Conservation (phyloP, 2,888 invertebrate species). For the Drosophila ezoana region DNA sequence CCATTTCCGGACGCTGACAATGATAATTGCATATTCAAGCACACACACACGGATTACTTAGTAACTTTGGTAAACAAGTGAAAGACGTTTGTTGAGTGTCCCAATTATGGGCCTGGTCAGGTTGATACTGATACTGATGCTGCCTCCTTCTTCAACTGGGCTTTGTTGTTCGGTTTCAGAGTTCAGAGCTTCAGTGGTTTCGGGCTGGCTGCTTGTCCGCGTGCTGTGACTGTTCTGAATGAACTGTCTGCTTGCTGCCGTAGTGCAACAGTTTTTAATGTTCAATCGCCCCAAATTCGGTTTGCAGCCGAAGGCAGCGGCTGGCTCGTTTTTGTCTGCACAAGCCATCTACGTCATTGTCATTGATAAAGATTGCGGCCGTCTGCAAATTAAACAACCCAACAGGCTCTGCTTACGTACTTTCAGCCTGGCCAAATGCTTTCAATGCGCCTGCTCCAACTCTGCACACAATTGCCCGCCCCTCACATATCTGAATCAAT, state of each 20-base stretch:
- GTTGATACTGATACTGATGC: not conserved
- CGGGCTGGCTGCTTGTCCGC: constrained; percentile 55
- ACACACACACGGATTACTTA: constrained; percentile 15
- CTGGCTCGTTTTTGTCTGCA: constrained; percentile 24
- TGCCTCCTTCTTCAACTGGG: constrained; percentile 10
- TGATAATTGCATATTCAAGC: constrained; percentile 53
- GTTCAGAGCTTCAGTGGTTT: constrained; percentile 1
- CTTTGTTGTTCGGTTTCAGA: constrained; percentile 14
- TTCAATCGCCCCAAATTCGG: constrained; percentile 76
- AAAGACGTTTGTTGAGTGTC: constrained; percentile 31
- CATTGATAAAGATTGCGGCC: constrained; percentile 74
- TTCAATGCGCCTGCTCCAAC: constrained; percentile 60
- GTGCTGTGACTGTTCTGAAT: constrained; percentile 82
- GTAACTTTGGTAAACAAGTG: constrained; percentile 25
- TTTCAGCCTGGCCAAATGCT: constrained; percentile 30
- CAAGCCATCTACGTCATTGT: constrained; percentile 72
- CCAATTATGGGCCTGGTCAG: constrained; percentile 39
- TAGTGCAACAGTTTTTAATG: constrained; percentile 84
- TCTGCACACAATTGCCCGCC: constrained; percentile 52
- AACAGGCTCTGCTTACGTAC: constrained; percentile 67
- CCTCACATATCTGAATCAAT: constrained; percentile 5
- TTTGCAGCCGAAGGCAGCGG: constrained; percentile 56
- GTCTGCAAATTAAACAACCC: constrained; percentile 29
- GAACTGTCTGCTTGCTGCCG: constrained; percentile 75
- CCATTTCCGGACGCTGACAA: constrained; percentile 30